Base-by-base conservation (phyloP, 2,113 vertebrate species). In the Barbus barbus region DNA sequence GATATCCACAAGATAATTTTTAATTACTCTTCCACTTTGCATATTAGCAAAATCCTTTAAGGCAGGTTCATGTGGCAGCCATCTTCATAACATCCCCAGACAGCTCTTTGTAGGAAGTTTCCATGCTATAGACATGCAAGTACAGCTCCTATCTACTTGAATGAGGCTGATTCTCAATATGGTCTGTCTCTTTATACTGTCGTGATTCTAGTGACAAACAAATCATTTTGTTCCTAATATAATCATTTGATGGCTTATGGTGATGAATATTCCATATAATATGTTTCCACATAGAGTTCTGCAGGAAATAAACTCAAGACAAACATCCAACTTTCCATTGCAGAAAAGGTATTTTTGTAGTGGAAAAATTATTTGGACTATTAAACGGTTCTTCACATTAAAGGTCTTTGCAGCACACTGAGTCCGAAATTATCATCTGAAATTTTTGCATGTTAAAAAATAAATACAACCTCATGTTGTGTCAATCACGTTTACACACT, bases 1-100 rank as follows among this genome's bases (percentile, higher is more conserved):
- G 60, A 72, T 75, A 84, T 78, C 63, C 56, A 82, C n/a, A 28
- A 81, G 56, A 65, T 20, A 14, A 36, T 82, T 87, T 83, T 85
- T 78, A 76, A 82, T 82, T 87, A 73, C 81, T 61, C 53, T 69
- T 77, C 24, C 16, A 38, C 26, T 58, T 38, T 69, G 22, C 11
- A 72, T 44, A 41, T 38, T 71, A n/a, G 67, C 33, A 24, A 41
- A 72, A 14, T 72, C 5, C 11, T 72, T 36, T 41, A 41, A 72
- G 67, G 20, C 36, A 24, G n/a, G 36, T 44, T 44, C 12, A 72
- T 6, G 13, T 2, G 5, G 38, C 22, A 8, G 12, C 22, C n/a
- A 72, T 13, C 65, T 69, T 69, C 1, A 4, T 20, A 69, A 36
- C 0, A 16, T 9, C 65, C 3, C 31, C 22, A 6, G 36, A 36